Conservation (phyloP, 2,888 invertebrate species). For the Ypsolopha sequella region DNA sequence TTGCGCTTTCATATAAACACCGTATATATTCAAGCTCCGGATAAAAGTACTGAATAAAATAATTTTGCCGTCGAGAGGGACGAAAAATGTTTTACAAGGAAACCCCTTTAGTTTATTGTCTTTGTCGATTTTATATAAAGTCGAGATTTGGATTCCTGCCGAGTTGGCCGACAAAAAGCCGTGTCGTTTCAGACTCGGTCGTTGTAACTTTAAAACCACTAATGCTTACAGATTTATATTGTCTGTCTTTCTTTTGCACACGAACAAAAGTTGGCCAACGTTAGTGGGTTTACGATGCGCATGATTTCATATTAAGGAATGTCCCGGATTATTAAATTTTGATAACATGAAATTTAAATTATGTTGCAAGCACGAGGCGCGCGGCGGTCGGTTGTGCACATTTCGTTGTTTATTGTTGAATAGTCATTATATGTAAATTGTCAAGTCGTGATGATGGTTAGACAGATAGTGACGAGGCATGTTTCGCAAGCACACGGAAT, state of each 20-base stretch:
- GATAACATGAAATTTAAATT: constrained; percentile 27
- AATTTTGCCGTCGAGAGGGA: not conserved
- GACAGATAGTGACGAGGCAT: constrained; percentile 63
- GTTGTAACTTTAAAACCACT: not conserved
- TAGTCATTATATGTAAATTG: constrained; percentile 70
- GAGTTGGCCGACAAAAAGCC: not conserved
- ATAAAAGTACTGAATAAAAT: no score
- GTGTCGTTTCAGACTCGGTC: not conserved
- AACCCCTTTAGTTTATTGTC: not conserved
- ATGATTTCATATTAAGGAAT: not conserved
- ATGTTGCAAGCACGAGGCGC: constrained; percentile 26
- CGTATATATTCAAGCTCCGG: no score
- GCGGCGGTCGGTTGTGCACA: constrained; percentile 15
- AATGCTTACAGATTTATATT: not conserved
- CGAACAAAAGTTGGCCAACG: not conserved
- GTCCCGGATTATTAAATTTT: constrained; percentile 11
- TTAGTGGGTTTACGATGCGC: not conserved
- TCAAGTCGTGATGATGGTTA: constrained; percentile 63
- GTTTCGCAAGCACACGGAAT: constrained; percentile 62
- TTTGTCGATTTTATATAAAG: not conserved
- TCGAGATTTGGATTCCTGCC: constrained; percentile 1
- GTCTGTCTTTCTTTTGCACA: not conserved
- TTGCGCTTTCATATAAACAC: no score
- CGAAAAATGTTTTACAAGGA: not conserved
- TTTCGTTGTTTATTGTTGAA: constrained; percentile 63